Evolutionary conservation across 2,888 invertebrate genomes (phyloP), one percentile per base, ranked within the genome.

Genomic region (Stenodera caucasica): DNA sequence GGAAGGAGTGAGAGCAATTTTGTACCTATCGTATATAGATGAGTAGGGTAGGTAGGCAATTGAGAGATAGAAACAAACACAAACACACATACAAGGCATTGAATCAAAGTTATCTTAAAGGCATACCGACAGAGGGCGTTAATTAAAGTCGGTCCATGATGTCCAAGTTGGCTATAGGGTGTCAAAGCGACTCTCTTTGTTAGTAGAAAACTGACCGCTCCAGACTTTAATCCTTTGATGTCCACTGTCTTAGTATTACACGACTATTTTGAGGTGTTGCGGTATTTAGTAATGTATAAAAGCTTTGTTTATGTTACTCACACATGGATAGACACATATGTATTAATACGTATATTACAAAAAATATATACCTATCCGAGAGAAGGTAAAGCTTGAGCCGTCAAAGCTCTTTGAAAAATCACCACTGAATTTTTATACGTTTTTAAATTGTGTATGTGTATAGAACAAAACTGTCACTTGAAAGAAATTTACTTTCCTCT

Each of bases 181-280:
- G 79, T 80, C 80, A 80, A 80, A 80, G 80, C 77, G 69, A 64
- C 75, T 73, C 77, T 78, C 77, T 78, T 77, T 78, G 78, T 76
- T 74, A 76, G 70, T 64, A 71, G 77, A 73, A 45, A 72, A 77
- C 76, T 78, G 78, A 78, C 78, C 78, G 75, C 74, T 72, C 70
- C 75, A 72, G 74, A 75, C 74, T 75, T 74, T 67, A 69, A 64
- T 67, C 75, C 77, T 77, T 78, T 77, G 77, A 78, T 78, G 78
- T 79, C 77, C 77, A 75, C 74, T 77, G 77, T 79, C 79, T 79
- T 79, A 78, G 76, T 79, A 77, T 79, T 78, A 78, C 78, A 75
- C 70, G 75, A 77, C 79, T 78, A 77, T 77, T 78, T 75, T 75
- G 78, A 78, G 79, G 78, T 78, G 78, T 79, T 79, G 80, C 74